Base-by-base conservation (phyloP, 1,140 invertebrate genomes). In the Scaptomyza graminum region DNA sequence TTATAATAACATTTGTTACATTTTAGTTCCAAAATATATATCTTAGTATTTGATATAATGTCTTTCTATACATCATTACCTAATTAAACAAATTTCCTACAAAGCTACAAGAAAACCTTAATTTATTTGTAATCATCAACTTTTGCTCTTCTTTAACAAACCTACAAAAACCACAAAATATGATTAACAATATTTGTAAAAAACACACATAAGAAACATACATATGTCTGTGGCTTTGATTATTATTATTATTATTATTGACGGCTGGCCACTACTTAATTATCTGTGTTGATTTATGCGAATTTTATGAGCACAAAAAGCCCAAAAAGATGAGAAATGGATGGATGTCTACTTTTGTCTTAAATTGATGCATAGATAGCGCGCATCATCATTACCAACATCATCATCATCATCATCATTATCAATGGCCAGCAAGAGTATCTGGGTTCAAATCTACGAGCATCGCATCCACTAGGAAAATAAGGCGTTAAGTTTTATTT, bases 271-370 rank as follows among this genome's bases (percentile, higher is more conserved):
- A 79, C 80, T 74, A 73, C 81, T 73, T 76, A 84, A 84, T 84
- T 84, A 84, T 79, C 76, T 80, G 81, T 54, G 73, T 84, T 84
- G 80, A 84, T 84, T 84, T 84, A 84, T 84, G 80, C 81, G 80
- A 84, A 80, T 76, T 74, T 80, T 84, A 70, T 74, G 76, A 84
- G 73, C 54, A 84, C 18, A 46, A 47, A 18, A 22, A 15, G 12
- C 31, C 1, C 2, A 8, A 0, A 34, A 34, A 34, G 8, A 34
- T 34, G 31, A 11, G 37, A 41, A 12, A 41, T 41, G 12, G 37
- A 39, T 22, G 12, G 8, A 12, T n/a, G 11, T n/a, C 37, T n/a
- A n/a, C n/a, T 15, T n/a, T 62, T 50, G 31, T 55, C 50, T 41
- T 13, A 18, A 31, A 25, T 25, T 7, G 18, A 41, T 41, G 31